Percentiles rank a stretch among this genome's conserved stretches.
phyloP scores from a whole-genome alignment of 2,797 vertebrate genomes.

The Ptychobarbus kaznakovi region DNA sequence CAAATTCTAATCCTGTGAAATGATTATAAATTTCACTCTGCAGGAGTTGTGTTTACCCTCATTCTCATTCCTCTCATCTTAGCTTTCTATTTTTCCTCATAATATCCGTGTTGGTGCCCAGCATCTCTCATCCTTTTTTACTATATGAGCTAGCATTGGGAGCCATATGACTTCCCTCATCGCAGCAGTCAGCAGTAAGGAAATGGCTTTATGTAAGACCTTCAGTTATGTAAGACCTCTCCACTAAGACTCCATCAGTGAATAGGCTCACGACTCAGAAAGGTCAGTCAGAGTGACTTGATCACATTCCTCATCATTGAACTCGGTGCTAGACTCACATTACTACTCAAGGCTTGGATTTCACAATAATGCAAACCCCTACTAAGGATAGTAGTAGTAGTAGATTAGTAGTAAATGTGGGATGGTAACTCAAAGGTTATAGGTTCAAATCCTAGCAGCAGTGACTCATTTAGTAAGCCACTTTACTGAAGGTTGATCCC shows the following conservation, averaged over 20 bases:
- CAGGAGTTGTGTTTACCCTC: slow-evolving; percentile 24
- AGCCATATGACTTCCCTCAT: slow-evolving; percentile 25
- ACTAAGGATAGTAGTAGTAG: not conserved
- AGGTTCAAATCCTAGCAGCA: not conserved
- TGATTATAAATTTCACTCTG: slow-evolving; percentile 29
- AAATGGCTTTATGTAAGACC: slow-evolving; percentile 50
- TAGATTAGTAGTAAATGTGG: not conserved
- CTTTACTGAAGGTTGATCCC: not conserved
- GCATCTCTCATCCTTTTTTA: slow-evolving; percentile 16
- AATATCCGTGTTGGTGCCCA: not conserved
- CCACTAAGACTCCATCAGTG: slow-evolving; percentile 30
- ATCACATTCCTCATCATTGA: slow-evolving; percentile 47
- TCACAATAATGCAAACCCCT: not conserved
- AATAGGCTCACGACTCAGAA: slow-evolving; percentile 28
- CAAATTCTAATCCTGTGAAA: slow-evolving; percentile 21
- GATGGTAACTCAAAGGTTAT: not conserved
- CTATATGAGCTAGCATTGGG: slow-evolving; percentile 11
- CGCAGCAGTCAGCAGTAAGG: slow-evolving; percentile 19
- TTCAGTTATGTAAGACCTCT: slow-evolving; percentile 57
- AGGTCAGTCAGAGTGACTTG: slow-evolving; percentile 47
- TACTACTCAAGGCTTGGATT: not conserved
- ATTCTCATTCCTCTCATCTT: slow-evolving; percentile 1
- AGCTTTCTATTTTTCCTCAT: not conserved
- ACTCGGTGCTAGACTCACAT: slow-evolving; percentile 11
- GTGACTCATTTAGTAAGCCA: not conserved